Percentiles rank a stretch among this genome's conserved stretches.
These are phyloP conservation scores for Nymphalis io DNA, from an alignment of 1,140 invertebrate species.

Conservation along the genomic window DNA sequence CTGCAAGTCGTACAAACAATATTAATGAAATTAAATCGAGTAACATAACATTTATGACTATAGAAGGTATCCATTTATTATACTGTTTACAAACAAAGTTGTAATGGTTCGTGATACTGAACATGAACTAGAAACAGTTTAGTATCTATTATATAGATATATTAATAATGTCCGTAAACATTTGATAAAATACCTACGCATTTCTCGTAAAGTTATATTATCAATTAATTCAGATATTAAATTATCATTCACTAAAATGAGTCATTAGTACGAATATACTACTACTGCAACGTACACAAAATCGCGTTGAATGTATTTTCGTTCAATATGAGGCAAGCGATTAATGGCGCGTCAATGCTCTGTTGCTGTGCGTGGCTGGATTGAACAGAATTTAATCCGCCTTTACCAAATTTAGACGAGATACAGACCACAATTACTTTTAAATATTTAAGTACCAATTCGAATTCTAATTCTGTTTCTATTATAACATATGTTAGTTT, in stretches of 20 bases:
- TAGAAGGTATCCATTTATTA: background rate
- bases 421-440: no score
- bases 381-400: no score
- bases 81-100: constrained; percentile 8
- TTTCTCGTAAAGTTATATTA: background rate
- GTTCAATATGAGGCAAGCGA: background rate
- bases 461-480: no score
- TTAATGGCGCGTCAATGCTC: no score
- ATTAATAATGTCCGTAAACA: background rate
- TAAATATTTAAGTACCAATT: no score
- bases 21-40: no score
- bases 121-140: background rate
- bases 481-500: no score
- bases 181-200: background rate
- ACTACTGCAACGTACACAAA: background rate
- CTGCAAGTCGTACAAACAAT: no score
- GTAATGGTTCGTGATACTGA: constrained; percentile 6
- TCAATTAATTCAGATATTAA: background rate
- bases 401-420: no score
- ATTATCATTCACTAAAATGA: constrained; percentile 3
- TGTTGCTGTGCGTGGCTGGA: no score
- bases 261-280: background rate
- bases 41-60: no score
- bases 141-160: background rate
- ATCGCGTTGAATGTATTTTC: background rate